Percentiles rank a stretch among this genome's conserved stretches.
These are phyloP conservation scores for Drosophila quinaria DNA, from an alignment of 2,888 invertebrate genomes.

Conservation along the genomic window DNA sequence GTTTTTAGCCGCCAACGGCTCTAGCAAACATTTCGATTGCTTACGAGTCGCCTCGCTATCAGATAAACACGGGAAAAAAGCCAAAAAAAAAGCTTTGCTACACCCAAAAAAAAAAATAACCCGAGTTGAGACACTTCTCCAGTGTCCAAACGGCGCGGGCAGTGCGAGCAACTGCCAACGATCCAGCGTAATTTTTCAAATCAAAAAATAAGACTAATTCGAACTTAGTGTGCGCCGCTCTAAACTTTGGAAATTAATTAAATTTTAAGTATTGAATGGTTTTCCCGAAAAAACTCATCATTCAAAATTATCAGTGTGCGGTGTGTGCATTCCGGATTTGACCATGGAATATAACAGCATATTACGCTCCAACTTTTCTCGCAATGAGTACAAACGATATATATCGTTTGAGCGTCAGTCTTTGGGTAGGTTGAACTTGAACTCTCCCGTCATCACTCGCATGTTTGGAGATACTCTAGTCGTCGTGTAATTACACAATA, in stretches of 20 bases:
- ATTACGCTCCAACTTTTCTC: conserved; percentile 82
- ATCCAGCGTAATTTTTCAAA: neutral
- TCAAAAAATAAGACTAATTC: conserved; percentile 7
- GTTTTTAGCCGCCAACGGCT: conserved; percentile 39
- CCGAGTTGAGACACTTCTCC: conserved; percentile 34
- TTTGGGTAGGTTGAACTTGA: conserved; percentile 75
- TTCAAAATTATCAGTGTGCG: conserved; percentile 9
- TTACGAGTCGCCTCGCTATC: conserved; percentile 30
- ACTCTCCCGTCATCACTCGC: conserved; percentile 14
- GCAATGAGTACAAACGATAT: conserved; percentile 81
- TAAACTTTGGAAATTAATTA: conserved; percentile 11
- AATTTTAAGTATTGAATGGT: conserved; percentile 11
- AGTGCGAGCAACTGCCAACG: conserved; percentile 72
- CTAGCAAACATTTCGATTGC: conserved; percentile 39
- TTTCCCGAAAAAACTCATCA: neutral
- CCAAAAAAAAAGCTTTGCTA: conserved; percentile 31
- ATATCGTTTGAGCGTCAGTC: conserved; percentile 83
- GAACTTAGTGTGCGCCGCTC: conserved; percentile 34
- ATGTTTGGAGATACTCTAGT: neutral
- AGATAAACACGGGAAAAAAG: conserved; percentile 34
- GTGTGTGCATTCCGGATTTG: conserved; percentile 11
- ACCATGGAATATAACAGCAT: conserved; percentile 65
- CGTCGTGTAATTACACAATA: conserved; percentile 39
- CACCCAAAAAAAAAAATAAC: conserved; percentile 32
- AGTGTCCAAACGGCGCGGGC: conserved; percentile 81